Evolutionary conservation across 2,888 invertebrate genomes (phyloP), one percentile per base, ranked within the genome.

Genomic region (Aphidoletes aphidimyza): DNA sequence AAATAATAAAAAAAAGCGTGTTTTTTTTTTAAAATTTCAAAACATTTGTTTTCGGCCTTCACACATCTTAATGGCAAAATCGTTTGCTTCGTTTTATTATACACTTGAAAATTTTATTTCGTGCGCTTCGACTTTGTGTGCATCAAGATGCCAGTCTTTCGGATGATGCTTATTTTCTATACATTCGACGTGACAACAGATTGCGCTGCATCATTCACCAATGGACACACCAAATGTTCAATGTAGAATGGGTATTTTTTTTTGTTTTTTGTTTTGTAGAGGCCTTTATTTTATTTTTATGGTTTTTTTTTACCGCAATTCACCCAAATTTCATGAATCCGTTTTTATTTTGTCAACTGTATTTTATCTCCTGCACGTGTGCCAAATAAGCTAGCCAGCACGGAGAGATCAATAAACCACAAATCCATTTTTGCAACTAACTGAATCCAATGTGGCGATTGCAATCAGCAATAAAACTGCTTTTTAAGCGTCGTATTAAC

Each of bases 381-480:
- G 69, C 26, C 54, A 54, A 54, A 2, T 1, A n/a, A 54, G 3
- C 22, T 26, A 19, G 69, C 26, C 30, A 22, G 22, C 5, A 22
- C 22, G 69, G 14, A 19, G 17, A 19, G 69, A 69, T 69, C 81
- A 36, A 81, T 37, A 81, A 37, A 81, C 81, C 81, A 37, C 37
- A 37, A 37, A 37, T 81, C 37, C 37, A 37, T 37, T 37, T 81
- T 81, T 81, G 39, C 78, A 37, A n/a, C 81, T 37, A 81, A 81
- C 81, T n/a, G 39, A 81, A 81, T 81, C 19, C 8, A 81, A 81
- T 37, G 37, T 37, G 81, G 37, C n/a, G 81, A 81, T 37, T 81
- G 2, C 6, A 37, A 81, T 81, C 81, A 37, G 81, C 22, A 22
- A 81, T 81, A 81, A 81, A 81, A 81, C 36, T 17, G 37, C 37